Evolutionary conservation across 2,113 vertebrate species (phyloP).

Genomic region (Machaerirhynchus nigripectus): DNA sequence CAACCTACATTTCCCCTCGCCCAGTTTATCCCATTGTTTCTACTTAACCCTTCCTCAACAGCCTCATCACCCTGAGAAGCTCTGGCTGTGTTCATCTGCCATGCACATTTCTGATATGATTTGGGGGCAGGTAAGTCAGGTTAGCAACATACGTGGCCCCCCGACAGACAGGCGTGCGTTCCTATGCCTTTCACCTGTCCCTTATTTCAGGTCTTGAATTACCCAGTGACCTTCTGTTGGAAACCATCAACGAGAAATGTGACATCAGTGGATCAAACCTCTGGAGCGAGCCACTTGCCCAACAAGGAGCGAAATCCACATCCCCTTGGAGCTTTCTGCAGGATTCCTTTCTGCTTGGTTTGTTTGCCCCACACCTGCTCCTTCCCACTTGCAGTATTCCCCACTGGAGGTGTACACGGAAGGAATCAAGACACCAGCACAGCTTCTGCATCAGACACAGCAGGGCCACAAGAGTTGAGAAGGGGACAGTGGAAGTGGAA

Average conservation of each 20-base stretch:
- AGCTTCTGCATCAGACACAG: not conserved
- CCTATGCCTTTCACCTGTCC: not conserved
- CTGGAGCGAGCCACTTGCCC: not conserved
- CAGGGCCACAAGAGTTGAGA: not conserved
- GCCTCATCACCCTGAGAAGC: not conserved
- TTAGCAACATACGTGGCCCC: not conserved
- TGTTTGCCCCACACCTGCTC: not conserved
- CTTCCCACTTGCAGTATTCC: not conserved
- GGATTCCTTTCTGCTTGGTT: not conserved
- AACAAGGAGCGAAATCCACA: not conserved
- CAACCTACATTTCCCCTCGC: not conserved
- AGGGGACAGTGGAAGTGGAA: not conserved
- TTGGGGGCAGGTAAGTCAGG: not conserved
- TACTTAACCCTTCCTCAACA: not conserved
- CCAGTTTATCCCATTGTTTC: conserved; percentile 22
- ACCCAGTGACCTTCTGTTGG: not conserved
- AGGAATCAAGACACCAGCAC: not conserved
- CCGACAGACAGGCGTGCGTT: not conserved
- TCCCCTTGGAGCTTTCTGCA: not conserved
- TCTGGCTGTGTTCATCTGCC: not conserved
- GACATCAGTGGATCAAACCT: not conserved
- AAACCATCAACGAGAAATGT: not conserved
- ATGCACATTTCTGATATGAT: not conserved
- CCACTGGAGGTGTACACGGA: accelerated
- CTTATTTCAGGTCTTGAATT: not conserved